Percentiles rank a stretch among this genome's conserved stretches.
Conservation (phyloP, 2,888 invertebrate genomes). For the Standfussiana lucernea region DNA sequence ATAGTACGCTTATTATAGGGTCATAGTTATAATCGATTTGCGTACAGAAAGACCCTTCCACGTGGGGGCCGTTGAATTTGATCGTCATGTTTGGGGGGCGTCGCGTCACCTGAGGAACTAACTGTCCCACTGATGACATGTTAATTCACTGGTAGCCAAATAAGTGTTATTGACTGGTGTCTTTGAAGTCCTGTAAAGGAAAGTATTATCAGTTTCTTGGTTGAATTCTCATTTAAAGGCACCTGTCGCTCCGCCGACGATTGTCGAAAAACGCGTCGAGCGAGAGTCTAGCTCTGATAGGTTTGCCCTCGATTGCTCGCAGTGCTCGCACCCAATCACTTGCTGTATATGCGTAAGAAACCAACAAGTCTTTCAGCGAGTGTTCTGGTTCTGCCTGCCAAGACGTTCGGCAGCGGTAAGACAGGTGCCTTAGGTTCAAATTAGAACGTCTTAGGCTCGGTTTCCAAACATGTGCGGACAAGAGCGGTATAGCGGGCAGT, state of each 20-base stretch:
- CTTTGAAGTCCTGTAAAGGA: conserved; percentile 36
- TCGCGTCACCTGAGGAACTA: conserved; percentile 90
- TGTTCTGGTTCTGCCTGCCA: neutral
- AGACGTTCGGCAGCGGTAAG: neutral
- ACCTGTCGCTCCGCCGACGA: neutral
- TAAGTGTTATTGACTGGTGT: conserved; percentile 14
- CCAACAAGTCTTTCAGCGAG: neutral
- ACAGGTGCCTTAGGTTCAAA: neutral
- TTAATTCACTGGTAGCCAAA: conserved; percentile 36
- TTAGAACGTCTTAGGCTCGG: neutral
- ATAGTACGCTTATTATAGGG: conserved; percentile 92
- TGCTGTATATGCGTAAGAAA: neutral
- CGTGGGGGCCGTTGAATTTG: conserved; percentile 82
- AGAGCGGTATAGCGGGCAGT: neutral
- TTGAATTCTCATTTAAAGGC: neutral
- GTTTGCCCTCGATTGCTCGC: neutral
- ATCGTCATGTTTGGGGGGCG: conserved; percentile 85
- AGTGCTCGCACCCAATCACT: neutral
- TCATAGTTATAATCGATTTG: conserved; percentile 92
- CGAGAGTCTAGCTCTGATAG: neutral
- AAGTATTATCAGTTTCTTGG: conserved; percentile 16
- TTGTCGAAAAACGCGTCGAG: neutral
- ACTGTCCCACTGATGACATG: conserved; percentile 89
- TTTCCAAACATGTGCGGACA: neutral
- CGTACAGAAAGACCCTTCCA: conserved; percentile 89